phyloP scores from a whole-genome alignment of 2,797 vertebrate species.

The Poeciliopsis paucimaculata region DNA sequence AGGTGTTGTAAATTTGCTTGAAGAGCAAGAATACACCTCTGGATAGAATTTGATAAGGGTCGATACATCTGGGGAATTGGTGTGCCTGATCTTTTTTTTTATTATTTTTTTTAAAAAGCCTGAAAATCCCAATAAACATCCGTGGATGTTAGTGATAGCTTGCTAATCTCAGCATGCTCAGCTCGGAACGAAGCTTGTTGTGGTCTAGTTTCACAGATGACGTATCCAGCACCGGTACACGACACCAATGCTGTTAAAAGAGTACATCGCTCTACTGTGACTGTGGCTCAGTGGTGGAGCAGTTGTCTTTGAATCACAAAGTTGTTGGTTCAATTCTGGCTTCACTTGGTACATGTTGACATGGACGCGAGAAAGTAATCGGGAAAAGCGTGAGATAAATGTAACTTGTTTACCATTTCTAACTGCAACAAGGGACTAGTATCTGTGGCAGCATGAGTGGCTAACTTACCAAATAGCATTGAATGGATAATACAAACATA shows the following conservation, averaged over 20 bases:
- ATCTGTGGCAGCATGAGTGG: background rate
- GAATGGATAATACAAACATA: background rate
- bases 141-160: background rate
- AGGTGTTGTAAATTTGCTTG: background rate
- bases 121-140: background rate
- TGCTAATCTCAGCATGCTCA: background rate
- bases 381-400: background rate
- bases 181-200: background rate
- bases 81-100: background rate
- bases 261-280: background rate
- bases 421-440: background rate
- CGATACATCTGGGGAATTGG: background rate
- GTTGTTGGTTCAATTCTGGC: background rate
- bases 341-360: background rate
- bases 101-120: background rate
- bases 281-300: background rate
- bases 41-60: background rate
- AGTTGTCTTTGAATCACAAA: background rate
- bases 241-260: background rate
- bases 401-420: background rate
- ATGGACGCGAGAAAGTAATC: background rate
- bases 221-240: background rate
- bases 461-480: background rate
- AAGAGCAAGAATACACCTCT: background rate
- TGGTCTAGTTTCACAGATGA: background rate